Evolutionary conservation across 2,113 vertebrate species (phyloP).

Genomic region (Shinisaurus crocodilurus): DNA sequence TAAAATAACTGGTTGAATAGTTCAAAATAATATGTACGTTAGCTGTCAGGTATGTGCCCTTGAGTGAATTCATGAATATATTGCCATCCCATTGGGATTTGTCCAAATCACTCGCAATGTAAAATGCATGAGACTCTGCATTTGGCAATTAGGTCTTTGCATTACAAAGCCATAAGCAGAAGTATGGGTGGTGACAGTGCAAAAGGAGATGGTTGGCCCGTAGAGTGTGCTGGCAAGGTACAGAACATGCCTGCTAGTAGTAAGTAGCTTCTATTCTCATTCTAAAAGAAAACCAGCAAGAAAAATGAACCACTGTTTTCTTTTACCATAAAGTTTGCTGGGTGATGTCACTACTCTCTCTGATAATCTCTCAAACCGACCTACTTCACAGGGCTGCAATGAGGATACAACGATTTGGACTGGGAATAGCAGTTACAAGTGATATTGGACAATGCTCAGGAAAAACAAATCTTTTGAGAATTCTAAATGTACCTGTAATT

Average conservation of each 20-base stretch:
- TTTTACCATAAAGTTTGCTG: neutral
- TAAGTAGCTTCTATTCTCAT: neutral
- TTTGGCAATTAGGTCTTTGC: neutral
- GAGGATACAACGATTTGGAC: neutral
- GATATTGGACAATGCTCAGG: neutral
- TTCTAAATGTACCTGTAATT: neutral
- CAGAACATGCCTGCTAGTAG: neutral
- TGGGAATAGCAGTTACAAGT: neutral
- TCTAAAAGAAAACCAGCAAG: neutral
- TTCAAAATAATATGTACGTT: neutral
- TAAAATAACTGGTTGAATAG: slow-evolving; percentile 9
- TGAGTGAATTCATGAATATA: neutral
- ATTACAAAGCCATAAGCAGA: neutral
- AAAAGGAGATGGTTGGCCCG: rapidly evolving
- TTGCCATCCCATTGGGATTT: neutral
- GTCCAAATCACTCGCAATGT: rapidly evolving
- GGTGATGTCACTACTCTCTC: neutral
- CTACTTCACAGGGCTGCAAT: neutral
- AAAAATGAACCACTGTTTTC: neutral
- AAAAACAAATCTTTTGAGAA: neutral
- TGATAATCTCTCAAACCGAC: neutral
- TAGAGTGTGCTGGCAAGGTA: neutral
- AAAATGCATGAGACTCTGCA: slow-evolving; percentile 24
- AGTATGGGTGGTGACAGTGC: neutral
- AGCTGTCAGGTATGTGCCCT: neutral